A percentile compares a stretch with the other conserved stretches of the same genome.
Evolutionary conservation across 2,797 vertebrate species (phyloP).

Genomic region (Setipinna tenuifilis): DNA sequence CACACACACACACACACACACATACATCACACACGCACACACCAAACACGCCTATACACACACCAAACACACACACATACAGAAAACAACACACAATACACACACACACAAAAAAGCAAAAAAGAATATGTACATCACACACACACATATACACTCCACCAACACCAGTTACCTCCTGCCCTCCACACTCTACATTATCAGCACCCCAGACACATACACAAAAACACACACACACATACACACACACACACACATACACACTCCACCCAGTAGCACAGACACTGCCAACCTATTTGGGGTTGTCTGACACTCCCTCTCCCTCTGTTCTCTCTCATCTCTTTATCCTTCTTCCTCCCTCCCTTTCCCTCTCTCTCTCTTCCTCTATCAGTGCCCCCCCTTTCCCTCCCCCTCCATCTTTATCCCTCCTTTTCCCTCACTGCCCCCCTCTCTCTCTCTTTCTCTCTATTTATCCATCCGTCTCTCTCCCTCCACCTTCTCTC

Average conservation of each 20-base stretch:
- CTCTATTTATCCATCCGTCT: not conserved
- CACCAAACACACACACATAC: slow-evolving; percentile 65
- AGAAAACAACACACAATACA: slow-evolving; percentile 53
- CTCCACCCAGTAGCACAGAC: not conserved
- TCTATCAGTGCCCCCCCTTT: not conserved
- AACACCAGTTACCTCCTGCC: slow-evolving; percentile 51
- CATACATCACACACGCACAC: slow-evolving; percentile 69
- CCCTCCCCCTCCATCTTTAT: not conserved
- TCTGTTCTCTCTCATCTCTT: not conserved
- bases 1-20: too few species aligned
- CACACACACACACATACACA: slow-evolving; percentile 13
- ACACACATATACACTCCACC: slow-evolving; percentile 50
- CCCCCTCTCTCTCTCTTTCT: not conserved
- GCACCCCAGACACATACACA: not conserved
- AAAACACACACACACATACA: slow-evolving; percentile 20
- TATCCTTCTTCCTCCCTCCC: not conserved
- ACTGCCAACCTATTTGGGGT: not conserved
- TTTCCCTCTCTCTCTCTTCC: not conserved
- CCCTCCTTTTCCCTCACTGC: not conserved
- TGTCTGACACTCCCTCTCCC: not conserved
- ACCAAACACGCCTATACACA: slow-evolving; percentile 70
- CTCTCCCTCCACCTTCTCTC: not conserved
- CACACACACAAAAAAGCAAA: slow-evolving; percentile 64
- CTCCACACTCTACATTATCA: slow-evolving; percentile 8
- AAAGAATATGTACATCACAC: slow-evolving; percentile 73